These are phyloP conservation scores for human DNA, from an alignment of 2,113 vertebrate genomes.

Conservation along the genomic window GRCh38 chr3:113758001-113758500, in stretches of 20 bases:
- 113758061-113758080: too few species aligned
- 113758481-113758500: background rate
- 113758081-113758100: too few species aligned
- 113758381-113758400: background rate
- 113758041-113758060: too few species aligned
- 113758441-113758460: background rate
- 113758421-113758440: background rate
- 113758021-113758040: too few species aligned
- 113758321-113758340: background rate
- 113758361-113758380: background rate
- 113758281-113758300: background rate
- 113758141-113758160: too few species aligned
- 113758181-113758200: conserved; percentile 40
- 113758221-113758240: background rate
- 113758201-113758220: background rate
- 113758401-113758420: background rate
- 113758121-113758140: too few species aligned
- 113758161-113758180: background rate
- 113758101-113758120: too few species aligned
- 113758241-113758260: background rate
- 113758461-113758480: background rate
- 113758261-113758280: background rate
- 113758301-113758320: background rate
- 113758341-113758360: background rate
- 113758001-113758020: too few species aligned